Evolutionary conservation across 2,888 invertebrate species (phyloP).

Genomic region (Pachydiplax longipennis): DNA sequence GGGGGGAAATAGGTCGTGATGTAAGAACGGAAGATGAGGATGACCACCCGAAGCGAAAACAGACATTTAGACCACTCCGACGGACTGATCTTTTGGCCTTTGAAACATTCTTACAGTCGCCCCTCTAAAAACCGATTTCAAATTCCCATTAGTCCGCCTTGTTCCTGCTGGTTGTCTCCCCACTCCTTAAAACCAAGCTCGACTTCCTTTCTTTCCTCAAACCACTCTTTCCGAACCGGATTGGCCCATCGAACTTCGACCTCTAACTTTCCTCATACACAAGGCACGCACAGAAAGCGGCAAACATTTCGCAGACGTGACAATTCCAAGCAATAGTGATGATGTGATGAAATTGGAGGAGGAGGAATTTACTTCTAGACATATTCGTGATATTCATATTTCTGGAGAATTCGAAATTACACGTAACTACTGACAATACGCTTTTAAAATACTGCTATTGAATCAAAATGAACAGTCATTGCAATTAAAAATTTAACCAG

Average conservation of each 20-base stretch:
- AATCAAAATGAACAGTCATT: too few species aligned
- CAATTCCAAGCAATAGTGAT: neutral
- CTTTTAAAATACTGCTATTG: too few species aligned
- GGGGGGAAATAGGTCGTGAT: neutral
- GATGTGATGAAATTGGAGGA: neutral
- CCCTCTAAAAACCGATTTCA: neutral
- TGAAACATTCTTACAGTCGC: neutral
- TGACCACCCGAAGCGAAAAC: neutral
- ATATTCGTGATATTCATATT: neutral
- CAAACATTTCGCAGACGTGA: slow-evolving; percentile 8
- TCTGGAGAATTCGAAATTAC: neutral
- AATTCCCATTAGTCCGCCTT: neutral
- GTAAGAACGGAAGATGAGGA: neutral
- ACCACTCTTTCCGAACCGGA: neutral
- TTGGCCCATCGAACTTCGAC: slow-evolving; percentile 16
- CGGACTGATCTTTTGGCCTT: neutral
- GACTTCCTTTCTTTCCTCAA: neutral
- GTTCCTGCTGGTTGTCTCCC: neutral
- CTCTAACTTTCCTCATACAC: neutral
- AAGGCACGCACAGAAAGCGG: neutral
- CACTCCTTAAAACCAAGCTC: neutral
- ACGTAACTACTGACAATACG: too few species aligned
- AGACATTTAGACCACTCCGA: neutral
- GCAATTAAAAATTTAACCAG: too few species aligned
- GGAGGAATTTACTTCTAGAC: neutral